A percentile compares a stretch with the other conserved stretches of the same genome.
Conservation (phyloP, 2,797 vertebrate species). For the Anniella stebbinsi region DNA sequence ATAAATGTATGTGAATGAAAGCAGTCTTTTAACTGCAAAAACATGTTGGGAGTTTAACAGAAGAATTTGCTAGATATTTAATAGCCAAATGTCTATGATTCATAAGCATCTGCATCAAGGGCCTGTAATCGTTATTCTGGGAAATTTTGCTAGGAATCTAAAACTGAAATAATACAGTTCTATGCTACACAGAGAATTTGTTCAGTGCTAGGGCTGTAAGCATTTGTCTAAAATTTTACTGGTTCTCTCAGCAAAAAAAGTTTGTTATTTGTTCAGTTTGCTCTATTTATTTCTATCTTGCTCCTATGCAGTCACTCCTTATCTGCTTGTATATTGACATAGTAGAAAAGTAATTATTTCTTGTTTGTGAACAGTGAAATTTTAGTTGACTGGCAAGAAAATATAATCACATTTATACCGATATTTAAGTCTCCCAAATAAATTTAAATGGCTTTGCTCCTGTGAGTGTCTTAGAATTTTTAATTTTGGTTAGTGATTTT, state of each 20-base stretch:
- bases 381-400: not conserved
- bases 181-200: not conserved
- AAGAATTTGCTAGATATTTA: not conserved
- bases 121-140: not conserved
- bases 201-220: not conserved
- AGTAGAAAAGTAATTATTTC: not conserved
- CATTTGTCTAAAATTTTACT: not conserved
- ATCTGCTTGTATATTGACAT: not conserved
- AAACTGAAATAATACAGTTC: not conserved
- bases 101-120: not conserved
- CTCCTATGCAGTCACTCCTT: not conserved
- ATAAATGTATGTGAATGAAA: not conserved
- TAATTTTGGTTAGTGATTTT: not conserved
- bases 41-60: not conserved
- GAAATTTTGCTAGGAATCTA: not conserved
- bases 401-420: not conserved
- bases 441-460: not conserved
- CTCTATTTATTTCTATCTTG: not conserved
- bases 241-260: not conserved
- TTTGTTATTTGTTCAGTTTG: not conserved
- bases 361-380: not conserved
- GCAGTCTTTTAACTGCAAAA: not conserved
- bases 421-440: not conserved
- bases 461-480: not conserved
- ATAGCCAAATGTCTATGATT: not conserved